A percentile compares a stretch with the other conserved stretches of the same genome.
These are phyloP conservation scores for Lepus oiostolus DNA, from an alignment of 2,797 vertebrate genomes.

Conservation along the genomic window DNA sequence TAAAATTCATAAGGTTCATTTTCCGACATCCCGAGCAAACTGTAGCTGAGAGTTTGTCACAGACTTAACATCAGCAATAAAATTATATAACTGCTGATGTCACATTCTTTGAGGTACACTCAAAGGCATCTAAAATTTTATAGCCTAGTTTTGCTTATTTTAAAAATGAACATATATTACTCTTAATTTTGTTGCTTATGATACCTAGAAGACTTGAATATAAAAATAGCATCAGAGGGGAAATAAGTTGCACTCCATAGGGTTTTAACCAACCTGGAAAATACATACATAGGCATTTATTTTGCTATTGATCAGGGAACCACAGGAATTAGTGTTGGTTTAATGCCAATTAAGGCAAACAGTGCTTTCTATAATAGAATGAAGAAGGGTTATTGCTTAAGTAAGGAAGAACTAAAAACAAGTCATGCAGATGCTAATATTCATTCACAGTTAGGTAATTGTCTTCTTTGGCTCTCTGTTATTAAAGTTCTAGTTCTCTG, in stretches of 20 bases:
- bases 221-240: conserved; percentile 76
- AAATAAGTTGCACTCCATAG: conserved; percentile 64
- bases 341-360: conserved; percentile 69
- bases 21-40: conserved; percentile 81
- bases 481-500: conserved; percentile 16
- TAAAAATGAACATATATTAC: conserved; percentile 82
- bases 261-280: conserved; percentile 68
- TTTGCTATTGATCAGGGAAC: conserved; percentile 71
- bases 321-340: conserved; percentile 58
- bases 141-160: conserved; percentile 83
- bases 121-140: conserved; percentile 82
- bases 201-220: conserved; percentile 67
- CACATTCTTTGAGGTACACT: conserved; percentile 82
- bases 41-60: conserved; percentile 82
- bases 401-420: conserved; percentile 61
- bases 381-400: conserved; percentile 54
- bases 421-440: conserved; percentile 16
- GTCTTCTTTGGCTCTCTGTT: conserved; percentile 46
- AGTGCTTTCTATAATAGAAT: conserved; percentile 52
- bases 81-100: conserved; percentile 84
- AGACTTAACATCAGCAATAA: conserved; percentile 84
- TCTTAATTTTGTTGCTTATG: conserved; percentile 78
- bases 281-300: not conserved
- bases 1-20: conserved; percentile 86
- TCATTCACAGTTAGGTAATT: conserved; percentile 38